These are phyloP conservation scores for Operophtera brumata DNA, from an alignment of 2,888 invertebrate genomes.

Conservation along the genomic window DNA sequence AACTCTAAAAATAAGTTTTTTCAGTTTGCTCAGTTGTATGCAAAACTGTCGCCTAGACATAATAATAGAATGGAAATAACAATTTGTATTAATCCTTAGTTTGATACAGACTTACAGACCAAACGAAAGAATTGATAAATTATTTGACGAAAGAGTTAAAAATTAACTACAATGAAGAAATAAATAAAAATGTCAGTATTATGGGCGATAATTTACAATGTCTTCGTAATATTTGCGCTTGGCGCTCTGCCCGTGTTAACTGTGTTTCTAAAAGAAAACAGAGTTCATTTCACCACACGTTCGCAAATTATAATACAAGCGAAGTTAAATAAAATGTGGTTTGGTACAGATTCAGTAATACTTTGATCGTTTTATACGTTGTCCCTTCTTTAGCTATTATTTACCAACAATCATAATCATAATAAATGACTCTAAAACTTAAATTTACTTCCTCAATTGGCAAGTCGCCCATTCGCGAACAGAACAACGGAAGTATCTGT, in stretches of 20 bases:
- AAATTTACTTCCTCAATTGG: slow-evolving; percentile 33
- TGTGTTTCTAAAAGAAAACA: slow-evolving; percentile 50
- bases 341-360: neutral
- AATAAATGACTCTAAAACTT: neutral
- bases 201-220: slow-evolving; percentile 47
- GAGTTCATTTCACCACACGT: slow-evolving; percentile 42
- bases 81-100: neutral
- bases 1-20: no score
- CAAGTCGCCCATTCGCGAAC: slow-evolving; percentile 23
- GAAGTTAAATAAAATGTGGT: neutral
- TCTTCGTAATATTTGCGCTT: slow-evolving; percentile 51
- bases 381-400: neutral
- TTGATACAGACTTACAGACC: neutral
- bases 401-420: neutral
- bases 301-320: neutral
- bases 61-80: no score
- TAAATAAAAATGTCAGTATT: slow-evolving; percentile 40
- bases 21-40: no score
- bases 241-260: slow-evolving; percentile 56
- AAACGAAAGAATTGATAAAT: slow-evolving; percentile 1
- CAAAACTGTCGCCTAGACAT: no score
- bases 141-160: slow-evolving; percentile 23
- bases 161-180: slow-evolving; percentile 28
- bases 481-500: slow-evolving; percentile 44
- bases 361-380: neutral